Percentiles rank a stretch among this genome's conserved stretches.
Evolutionary conservation across 1,140 invertebrate species (phyloP).

Genomic region (Diploscapter pachys): DNA sequence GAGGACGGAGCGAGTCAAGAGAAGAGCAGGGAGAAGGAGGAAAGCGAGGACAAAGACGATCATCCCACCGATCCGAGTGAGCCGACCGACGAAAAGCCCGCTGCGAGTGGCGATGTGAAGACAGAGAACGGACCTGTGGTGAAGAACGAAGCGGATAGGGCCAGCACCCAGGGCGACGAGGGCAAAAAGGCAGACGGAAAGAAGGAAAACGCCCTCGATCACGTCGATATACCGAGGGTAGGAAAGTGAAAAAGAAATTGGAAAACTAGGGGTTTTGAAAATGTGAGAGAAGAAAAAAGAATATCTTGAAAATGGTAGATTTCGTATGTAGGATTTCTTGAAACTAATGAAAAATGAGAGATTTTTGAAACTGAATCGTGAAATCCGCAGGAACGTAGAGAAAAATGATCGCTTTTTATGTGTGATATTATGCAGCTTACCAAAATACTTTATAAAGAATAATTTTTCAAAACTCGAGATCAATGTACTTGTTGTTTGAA

Average conservation of each 20-base stretch:
- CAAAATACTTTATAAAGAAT: too few relatives aligned
- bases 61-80: too few relatives aligned
- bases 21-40: not conserved
- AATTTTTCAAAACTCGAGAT: too few relatives aligned
- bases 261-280: too few relatives aligned
- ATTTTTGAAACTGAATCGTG: not conserved
- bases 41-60: conserved; percentile 10
- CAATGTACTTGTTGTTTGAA: too few relatives aligned
- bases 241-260: too few relatives aligned
- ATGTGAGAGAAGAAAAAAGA: not conserved
- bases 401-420: not conserved
- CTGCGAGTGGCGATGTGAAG: not conserved
- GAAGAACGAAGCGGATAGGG: conserved; percentile 1
- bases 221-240: not conserved
- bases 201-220: conserved; percentile 1
- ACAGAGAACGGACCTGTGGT: not conserved
- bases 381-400: conserved; percentile 25
- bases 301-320: not conserved
- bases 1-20: not conserved
- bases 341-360: conserved; percentile 25
- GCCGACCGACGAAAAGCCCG: not conserved
- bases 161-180: not conserved
- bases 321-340: not conserved
- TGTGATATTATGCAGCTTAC: too few relatives aligned
- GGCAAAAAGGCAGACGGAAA: not conserved